phyloP scores from a whole-genome alignment of 2,797 vertebrate genomes.

The Ctenopoma multispine region DNA sequence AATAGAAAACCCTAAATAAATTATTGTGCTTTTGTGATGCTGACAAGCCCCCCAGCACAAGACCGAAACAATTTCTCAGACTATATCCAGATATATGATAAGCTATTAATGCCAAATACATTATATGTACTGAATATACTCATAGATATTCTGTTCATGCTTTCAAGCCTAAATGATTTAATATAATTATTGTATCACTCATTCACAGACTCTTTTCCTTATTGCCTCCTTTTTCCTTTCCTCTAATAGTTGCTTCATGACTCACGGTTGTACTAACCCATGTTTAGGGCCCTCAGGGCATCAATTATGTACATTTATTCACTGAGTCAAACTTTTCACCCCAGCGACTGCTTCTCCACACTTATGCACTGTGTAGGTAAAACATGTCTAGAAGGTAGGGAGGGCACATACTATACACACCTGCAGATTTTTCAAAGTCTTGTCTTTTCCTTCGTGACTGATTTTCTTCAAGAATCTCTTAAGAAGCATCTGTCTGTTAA shows the following conservation, averaged over 20 bases:
- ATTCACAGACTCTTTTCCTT: conserved; percentile 20
- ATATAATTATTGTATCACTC: conserved; percentile 11
- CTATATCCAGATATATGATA: conserved; percentile 1
- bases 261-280: conserved; percentile 53
- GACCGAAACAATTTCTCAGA: conserved; percentile 1
- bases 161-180: conserved; percentile 54
- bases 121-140: neutral
- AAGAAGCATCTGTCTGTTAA: neutral
- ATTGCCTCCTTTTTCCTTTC: conserved; percentile 18
- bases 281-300: conserved; percentile 45
- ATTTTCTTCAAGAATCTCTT: too few relatives aligned
- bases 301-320: conserved; percentile 65
- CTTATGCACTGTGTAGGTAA: conserved; percentile 10
- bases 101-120: conserved; percentile 15
- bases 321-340: conserved; percentile 69
- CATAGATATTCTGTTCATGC: conserved; percentile 23
- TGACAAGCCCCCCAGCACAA: neutral
- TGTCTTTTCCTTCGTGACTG: neutral
- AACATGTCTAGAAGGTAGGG: conserved; percentile 16
- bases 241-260: conserved; percentile 33
- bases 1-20: neutral
- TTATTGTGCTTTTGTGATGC: neutral
- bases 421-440: neutral
- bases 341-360: conserved; percentile 40
- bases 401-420: conserved; percentile 14